Percentiles rank a stretch among this genome's conserved stretches.
Evolutionary conservation across 1,140 invertebrate species (phyloP).

Genomic region (Apis cerana): DNA sequence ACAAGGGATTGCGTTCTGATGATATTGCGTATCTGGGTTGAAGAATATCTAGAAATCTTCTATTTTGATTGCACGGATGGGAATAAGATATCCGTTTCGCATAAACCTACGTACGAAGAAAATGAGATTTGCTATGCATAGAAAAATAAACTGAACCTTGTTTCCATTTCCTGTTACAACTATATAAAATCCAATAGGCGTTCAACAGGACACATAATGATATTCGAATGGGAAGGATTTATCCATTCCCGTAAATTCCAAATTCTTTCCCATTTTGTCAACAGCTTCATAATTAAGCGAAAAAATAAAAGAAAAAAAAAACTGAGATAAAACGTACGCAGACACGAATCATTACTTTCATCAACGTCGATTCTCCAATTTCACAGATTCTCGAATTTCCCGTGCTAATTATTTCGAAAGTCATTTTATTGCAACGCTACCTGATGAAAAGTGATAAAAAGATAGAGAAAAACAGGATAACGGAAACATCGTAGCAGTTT

Average conservation of each 20-base stretch:
- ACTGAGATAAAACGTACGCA: background rate
- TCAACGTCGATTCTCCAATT: background rate
- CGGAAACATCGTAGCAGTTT: slow-evolving; percentile 31
- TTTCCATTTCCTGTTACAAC: slow-evolving; percentile 57
- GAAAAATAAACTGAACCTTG: slow-evolving; percentile 64
- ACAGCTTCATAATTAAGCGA: background rate
- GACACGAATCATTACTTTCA: background rate
- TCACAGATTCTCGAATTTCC: background rate
- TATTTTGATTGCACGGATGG: slow-evolving; percentile 54
- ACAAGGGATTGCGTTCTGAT: background rate
- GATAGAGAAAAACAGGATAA: background rate
- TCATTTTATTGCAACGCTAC: background rate
- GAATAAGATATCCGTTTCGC: slow-evolving; percentile 62
- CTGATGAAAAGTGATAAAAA: background rate
- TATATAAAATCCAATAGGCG: slow-evolving; percentile 50
- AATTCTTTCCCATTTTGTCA: background rate
- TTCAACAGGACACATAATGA: slow-evolving; percentile 22
- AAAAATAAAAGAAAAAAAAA: background rate
- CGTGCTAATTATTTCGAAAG: slow-evolving; percentile 27
- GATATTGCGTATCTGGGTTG: background rate
- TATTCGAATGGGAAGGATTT: background rate
- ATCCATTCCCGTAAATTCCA: background rate
- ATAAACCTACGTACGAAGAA: slow-evolving; percentile 41
- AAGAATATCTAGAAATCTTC: slow-evolving; percentile 26
- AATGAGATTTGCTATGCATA: slow-evolving; percentile 65